Evolutionary conservation across 2,113 vertebrate species (phyloP), one percentile per base, ranked within the genome.

Genomic region (Myanophis thanlyinensis): DNA sequence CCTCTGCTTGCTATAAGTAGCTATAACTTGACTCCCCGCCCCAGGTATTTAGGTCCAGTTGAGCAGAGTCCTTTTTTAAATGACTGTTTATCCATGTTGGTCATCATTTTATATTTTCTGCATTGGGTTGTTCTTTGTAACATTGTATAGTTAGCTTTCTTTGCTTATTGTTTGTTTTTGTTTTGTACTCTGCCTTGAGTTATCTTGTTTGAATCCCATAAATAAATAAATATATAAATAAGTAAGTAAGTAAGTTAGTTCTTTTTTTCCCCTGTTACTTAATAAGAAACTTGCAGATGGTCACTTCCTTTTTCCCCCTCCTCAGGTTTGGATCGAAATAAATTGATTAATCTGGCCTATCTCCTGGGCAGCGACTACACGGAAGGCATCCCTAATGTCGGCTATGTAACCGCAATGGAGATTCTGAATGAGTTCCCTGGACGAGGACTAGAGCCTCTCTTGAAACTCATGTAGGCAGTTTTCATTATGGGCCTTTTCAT

Each of bases 281-380:
- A 23, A 54, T 53, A n/a, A 85, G 25, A 51, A 86, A 47, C 51
- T 35, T 53, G 46, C 13, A 20, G 8, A 56, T 92, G 93, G 35
- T 95, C 22, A 59, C 62, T 93, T 94, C 0, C 0, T 0, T 0
- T 4, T 86, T 20, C 90, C 92, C 94, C 47, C n/a, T n/a, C 89
- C 90, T 25, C 89, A 99, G 99, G 99, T 2, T 95, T 99, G 95
- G 99, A 99, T 96, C 97, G 99, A 92, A 98, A 89, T 94, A 99
- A 99, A 96, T 95, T 99, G 90, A 99, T 99, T 91, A 99, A 99
- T 96, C 97, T 99, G 96, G 99, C 99, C 0, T 99, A 99, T 96
- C 98, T 99, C 85, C 98, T 99, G 87, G 99, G 99, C 91, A 99
- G 99, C 89, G 99, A 99, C 97, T 99, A 99, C 96, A 99, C 99